phyloP scores from a whole-genome alignment of 2,888 invertebrate genomes.

The Sesia bembeciformis region DNA sequence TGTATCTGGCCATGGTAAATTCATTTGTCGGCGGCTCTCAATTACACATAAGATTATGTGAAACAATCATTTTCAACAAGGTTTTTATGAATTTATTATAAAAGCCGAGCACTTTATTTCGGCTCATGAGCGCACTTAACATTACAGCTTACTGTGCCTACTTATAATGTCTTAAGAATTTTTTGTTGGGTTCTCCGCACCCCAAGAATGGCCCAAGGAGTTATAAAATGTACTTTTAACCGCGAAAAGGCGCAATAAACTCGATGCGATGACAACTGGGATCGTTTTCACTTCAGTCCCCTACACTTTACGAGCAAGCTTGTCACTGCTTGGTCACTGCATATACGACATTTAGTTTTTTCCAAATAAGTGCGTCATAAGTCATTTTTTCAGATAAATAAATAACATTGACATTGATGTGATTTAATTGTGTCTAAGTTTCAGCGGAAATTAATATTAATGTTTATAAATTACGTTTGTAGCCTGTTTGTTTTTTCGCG shows the following conservation, averaged over 20 bases:
- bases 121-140: background rate
- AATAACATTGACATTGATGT: no score
- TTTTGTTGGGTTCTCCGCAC: slow-evolving; percentile 1
- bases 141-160: background rate
- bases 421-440: no score
- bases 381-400: no score
- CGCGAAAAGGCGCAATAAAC: slow-evolving; percentile 38
- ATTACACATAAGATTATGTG: slow-evolving; percentile 58
- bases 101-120: background rate
- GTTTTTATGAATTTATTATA: background rate
- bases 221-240: slow-evolving; percentile 45
- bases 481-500: no score
- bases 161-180: background rate
- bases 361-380: no score
- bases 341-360: background rate
- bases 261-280: slow-evolving; percentile 49
- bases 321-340: background rate
- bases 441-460: no score
- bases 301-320: slow-evolving; percentile 28
- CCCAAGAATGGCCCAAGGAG: slow-evolving; percentile 15
- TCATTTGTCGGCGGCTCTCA: slow-evolving; percentile 43
- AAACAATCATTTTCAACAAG: slow-evolving; percentile 37
- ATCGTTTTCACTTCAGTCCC: slow-evolving; percentile 46
- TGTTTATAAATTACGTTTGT: no score
- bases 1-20: slow-evolving; percentile 63